Conservation (phyloP, 2,888 invertebrate genomes). For the Ashinkailepas kermadecensis region DNA sequence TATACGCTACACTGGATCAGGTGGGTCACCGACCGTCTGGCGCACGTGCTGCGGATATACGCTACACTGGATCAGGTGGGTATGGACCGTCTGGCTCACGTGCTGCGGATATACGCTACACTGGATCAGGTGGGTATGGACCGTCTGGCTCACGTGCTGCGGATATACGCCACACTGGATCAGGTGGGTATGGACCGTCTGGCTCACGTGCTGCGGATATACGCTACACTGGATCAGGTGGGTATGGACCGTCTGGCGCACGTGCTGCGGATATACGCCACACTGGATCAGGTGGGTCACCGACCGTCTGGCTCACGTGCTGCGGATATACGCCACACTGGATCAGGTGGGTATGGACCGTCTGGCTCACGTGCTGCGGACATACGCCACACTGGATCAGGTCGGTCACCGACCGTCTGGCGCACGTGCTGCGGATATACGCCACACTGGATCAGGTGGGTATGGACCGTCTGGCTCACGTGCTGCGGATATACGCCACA, state of each 20-base stretch:
- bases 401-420: neutral
- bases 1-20: conserved; percentile 17
- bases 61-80: neutral
- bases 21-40: neutral
- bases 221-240: no score
- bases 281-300: neutral
- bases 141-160: neutral
- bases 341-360: neutral
- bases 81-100: no score
- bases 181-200: no score
- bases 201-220: no score
- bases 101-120: no score
- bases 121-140: no score
- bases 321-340: no score
- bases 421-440: conserved; percentile 9
- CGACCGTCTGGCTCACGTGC: no score
- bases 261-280: no score
- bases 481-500: neutral
- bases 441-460: conserved; percentile 16
- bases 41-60: no score
- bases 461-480: neutral
- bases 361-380: neutral
- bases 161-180: neutral
- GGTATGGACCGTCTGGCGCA: neutral
- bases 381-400: neutral